phyloP scores from a whole-genome alignment of 2,888 invertebrate genomes.

The Apotomis turbidana region DNA sequence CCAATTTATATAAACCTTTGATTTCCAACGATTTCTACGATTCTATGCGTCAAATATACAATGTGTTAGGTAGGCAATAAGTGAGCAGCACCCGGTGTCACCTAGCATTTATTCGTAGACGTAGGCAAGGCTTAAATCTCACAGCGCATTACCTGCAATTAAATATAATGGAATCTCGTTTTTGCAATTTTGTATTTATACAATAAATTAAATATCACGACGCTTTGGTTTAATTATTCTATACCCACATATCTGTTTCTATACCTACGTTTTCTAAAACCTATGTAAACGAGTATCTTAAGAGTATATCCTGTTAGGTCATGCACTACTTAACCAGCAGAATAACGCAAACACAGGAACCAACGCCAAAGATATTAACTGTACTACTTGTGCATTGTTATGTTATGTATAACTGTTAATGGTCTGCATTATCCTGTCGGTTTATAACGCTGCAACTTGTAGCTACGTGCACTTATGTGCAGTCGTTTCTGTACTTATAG shows the following conservation, averaged over 20 bases:
- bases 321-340: conserved; percentile 13
- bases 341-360: conserved; percentile 16
- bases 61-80: neutral
- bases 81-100: neutral
- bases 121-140: conserved; percentile 33
- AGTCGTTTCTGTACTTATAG: too few relatives aligned
- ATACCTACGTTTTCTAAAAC: neutral
- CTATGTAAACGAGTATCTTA: conserved; percentile 33
- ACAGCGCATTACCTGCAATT: conserved; percentile 33
- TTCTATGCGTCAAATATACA: neutral
- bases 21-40: too few relatives aligned
- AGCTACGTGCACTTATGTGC: too few relatives aligned
- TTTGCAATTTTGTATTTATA: conserved; percentile 53
- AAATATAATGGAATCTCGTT: conserved; percentile 53
- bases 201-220: conserved; percentile 43
- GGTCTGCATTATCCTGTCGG: neutral
- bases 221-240: conserved; percentile 10
- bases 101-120: conserved; percentile 28
- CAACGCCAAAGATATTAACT: conserved; percentile 1
- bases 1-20: too few relatives aligned
- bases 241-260: neutral
- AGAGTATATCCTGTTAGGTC: conserved; percentile 13
- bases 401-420: neutral
- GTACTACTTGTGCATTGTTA: neutral
- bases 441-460: too few relatives aligned